These are phyloP conservation scores for Megalonaias nervosa DNA, from an alignment of 1,140 invertebrate genomes.

Conservation along the genomic window DNA sequence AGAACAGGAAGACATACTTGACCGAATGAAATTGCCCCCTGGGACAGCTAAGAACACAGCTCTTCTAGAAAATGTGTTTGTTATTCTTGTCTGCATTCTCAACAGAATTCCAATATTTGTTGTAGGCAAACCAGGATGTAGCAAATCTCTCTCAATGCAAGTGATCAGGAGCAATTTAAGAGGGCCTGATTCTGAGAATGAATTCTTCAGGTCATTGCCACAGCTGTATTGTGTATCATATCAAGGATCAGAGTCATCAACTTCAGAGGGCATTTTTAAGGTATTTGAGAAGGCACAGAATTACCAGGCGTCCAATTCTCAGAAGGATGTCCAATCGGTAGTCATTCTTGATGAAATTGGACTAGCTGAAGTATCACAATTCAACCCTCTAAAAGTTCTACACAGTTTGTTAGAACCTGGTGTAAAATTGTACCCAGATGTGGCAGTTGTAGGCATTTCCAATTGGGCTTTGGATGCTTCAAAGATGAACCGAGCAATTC, in stretches of 20 bases:
- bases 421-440: constrained; percentile 23
- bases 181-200: constrained; percentile 44
- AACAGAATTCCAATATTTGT: constrained; percentile 59
- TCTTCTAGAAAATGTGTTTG: constrained; percentile 59
- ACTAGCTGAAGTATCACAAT: constrained; percentile 46
- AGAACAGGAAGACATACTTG: constrained; percentile 30
- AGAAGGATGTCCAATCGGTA: constrained; percentile 43
- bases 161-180: constrained; percentile 54
- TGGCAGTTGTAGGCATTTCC: constrained; percentile 57
- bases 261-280: constrained; percentile 50
- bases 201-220: constrained; percentile 54
- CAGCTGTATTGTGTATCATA: constrained; percentile 51
- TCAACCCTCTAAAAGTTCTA: constrained; percentile 44
- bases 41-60: constrained; percentile 50
- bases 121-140: constrained; percentile 63
- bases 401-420: constrained; percentile 48
- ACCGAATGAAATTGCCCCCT: constrained; percentile 34
- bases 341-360: constrained; percentile 56
- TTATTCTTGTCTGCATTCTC: constrained; percentile 61
- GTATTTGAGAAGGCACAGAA: constrained; percentile 45
- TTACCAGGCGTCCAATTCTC: constrained; percentile 38
- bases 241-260: constrained; percentile 52
- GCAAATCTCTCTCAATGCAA: constrained; percentile 59
- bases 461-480: constrained; percentile 60
- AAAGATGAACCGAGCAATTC: constrained; percentile 57